phyloP scores from a whole-genome alignment of 1,140 invertebrate genomes.

The Drosophila watanabei region DNA sequence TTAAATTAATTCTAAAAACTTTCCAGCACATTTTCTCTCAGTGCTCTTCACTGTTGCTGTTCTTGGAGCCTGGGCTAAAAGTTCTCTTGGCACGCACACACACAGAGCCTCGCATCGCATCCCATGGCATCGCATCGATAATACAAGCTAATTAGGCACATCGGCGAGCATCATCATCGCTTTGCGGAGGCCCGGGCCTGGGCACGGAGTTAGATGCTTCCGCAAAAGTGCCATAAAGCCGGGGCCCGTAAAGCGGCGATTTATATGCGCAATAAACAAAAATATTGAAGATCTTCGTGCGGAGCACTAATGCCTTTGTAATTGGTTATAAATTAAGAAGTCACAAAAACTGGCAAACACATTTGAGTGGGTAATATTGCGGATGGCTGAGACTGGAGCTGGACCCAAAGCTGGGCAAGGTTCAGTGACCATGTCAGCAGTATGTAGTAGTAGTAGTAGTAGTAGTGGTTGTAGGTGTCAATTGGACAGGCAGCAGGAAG shows the following conservation, averaged over 20 bases:
- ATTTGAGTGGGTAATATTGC: constrained; percentile 20
- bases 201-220: constrained; percentile 47
- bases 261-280: constrained; percentile 80
- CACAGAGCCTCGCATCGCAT: constrained; percentile 19
- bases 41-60: constrained; percentile 1
- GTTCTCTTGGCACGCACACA: constrained; percentile 54
- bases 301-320: constrained; percentile 76
- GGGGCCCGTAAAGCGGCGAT: constrained; percentile 63
- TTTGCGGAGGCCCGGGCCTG: constrained; percentile 18
- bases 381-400: constrained; percentile 6
- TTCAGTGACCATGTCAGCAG: constrained; percentile 59
- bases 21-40: not conserved
- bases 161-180: constrained; percentile 57
- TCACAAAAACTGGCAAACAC: constrained; percentile 49
- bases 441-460: too few species aligned
- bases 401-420: constrained; percentile 33
- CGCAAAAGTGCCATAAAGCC: constrained; percentile 51
- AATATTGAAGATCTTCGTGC: constrained; percentile 58
- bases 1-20: not conserved
- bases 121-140: constrained; percentile 47
- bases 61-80: constrained; percentile 44
- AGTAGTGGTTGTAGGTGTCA: constrained; percentile 64
- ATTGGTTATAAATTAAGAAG: constrained; percentile 82
- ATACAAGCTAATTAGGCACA: constrained; percentile 80
- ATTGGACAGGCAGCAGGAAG: constrained; percentile 43